phyloP scores from a whole-genome alignment of 2,113 vertebrate species.

The Psilopsiagon aurifrons region DNA sequence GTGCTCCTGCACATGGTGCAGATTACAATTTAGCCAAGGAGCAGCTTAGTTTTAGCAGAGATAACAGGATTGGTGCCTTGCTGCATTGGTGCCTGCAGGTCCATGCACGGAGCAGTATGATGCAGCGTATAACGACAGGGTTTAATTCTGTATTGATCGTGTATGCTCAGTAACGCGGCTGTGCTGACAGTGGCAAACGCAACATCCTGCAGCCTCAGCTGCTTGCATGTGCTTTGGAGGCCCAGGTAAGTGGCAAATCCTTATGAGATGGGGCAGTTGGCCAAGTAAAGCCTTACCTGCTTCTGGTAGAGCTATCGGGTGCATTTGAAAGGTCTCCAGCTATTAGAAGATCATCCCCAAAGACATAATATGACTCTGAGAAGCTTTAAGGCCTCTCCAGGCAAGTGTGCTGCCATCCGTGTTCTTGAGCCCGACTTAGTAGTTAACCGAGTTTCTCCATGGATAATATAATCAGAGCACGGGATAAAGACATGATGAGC shows the following conservation, averaged over 20 bases:
- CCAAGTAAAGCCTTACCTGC: accelerated
- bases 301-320: not conserved
- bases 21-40: not conserved
- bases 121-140: not conserved
- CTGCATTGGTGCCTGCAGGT: not conserved
- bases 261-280: not conserved
- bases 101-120: not conserved
- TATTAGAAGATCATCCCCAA: not conserved
- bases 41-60: not conserved
- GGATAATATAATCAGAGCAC: not conserved
- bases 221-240: not conserved
- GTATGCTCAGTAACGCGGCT: not conserved
- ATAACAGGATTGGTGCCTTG: not conserved
- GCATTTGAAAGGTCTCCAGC: not conserved
- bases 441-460: not conserved
- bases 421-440: not conserved
- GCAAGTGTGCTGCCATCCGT: not conserved
- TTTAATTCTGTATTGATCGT: not conserved
- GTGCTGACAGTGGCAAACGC: not conserved
- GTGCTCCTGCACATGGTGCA: not conserved
- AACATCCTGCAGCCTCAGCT: not conserved
- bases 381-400: not conserved
- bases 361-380: not conserved
- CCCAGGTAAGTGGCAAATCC: not conserved
- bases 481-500: slow-evolving; percentile 37